These are phyloP conservation scores for Lochmaea capreae DNA, from an alignment of 2,888 invertebrate species.

Conservation along the genomic window DNA sequence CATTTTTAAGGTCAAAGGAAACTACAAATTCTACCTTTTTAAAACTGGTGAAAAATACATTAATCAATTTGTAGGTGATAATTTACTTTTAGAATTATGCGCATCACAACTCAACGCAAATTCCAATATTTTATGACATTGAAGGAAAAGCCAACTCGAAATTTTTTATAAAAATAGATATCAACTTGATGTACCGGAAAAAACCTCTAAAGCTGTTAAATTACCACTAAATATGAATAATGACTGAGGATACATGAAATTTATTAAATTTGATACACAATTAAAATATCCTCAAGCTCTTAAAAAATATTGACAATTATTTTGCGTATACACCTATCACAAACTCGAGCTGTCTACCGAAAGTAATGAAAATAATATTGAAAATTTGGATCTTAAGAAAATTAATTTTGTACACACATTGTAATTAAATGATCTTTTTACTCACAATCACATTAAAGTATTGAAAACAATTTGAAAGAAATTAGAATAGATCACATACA, in stretches of 20 bases:
- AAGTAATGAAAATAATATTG: too few species aligned
- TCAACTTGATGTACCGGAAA: background rate
- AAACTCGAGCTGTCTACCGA: background rate
- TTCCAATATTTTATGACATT: background rate
- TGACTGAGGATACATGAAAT: background rate
- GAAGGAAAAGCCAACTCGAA: too few species aligned
- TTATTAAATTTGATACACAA: background rate
- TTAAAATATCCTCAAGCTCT: background rate
- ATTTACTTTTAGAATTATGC: background rate
- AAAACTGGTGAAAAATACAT: background rate
- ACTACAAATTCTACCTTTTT: conserved; percentile 4
- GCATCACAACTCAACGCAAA: background rate
- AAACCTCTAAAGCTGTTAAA: background rate
- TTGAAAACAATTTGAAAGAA: too few species aligned
- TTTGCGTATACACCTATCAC: background rate
- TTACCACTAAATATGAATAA: background rate
- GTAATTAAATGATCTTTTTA: too few species aligned
- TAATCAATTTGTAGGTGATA: background rate
- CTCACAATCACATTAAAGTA: too few species aligned
- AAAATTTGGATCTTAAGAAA: background rate
- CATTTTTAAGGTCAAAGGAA: conserved; percentile 2
- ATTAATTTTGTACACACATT: too few species aligned
- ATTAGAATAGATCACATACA: too few species aligned
- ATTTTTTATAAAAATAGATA: too few species aligned
- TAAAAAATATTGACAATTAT: background rate